Base-by-base conservation (phyloP, 2,113 vertebrate genomes). In the Emberiza fucata region DNA sequence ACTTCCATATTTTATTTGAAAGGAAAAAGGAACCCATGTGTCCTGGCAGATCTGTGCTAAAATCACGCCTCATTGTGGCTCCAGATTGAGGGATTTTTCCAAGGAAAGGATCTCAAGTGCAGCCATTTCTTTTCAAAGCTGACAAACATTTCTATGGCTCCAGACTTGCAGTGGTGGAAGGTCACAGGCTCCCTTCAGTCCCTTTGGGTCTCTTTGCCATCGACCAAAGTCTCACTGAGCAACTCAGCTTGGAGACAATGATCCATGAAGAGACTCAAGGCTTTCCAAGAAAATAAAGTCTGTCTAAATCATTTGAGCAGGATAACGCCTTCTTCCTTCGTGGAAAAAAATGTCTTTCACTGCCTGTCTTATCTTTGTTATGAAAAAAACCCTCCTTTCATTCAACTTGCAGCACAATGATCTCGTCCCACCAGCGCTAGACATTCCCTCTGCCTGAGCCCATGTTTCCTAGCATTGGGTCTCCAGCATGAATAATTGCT, bases 271-370 rank as follows among this genome's bases (percentile, higher is more conserved):
- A 92, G 59, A 53, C 63, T 72, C 88, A 28, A 3, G 59, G 82
- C 63, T 90, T 83, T 88, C 94, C 88, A 88, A 86, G 86, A 94
- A 97, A 97, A 96, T 87, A 31, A 91, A 94, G 53, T 94, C 92
- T 91, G 94, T 64, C 92, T 85, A 91, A 96, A 86, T 88, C 78
- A 88, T 91, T 94, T 94, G 6, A 76, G 51, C 78, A 80, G 92
- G 92, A 94, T 40, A 94, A 90, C 21, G 22, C 71, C 79, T 92
- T 76, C 94, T 90, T 96, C 94, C 92, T 94, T 91, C 61, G 0
- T 79, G 81, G 81, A 68, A 83, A 89, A 60, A 79, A 68, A 48
- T 76, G 78, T 76, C 92, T 93, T 96, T 95, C 92, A 93, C 1
- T 9, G 88, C 70, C 88, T 90, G 81, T 90, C 92, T 90, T 93